phyloP scores from a whole-genome alignment of 30 jellyfish, hydroid and myxozoan genomes.

The Aurelia sp. region DNA sequence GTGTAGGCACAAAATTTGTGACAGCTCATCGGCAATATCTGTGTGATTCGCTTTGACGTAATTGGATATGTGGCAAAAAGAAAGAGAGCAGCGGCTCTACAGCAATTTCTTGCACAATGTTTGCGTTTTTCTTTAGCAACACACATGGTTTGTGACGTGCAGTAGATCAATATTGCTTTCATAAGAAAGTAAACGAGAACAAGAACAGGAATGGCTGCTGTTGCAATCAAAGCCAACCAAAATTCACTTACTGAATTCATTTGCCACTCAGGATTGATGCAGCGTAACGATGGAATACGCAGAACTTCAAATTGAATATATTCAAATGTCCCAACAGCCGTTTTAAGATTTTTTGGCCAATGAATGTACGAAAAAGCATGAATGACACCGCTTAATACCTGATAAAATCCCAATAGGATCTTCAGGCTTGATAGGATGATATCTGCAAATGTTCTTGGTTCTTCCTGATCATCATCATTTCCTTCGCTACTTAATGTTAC shows the following conservation, averaged over 20 bases:
- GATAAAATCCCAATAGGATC: slow-evolving; percentile 61
- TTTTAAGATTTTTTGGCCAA: slow-evolving; percentile 50
- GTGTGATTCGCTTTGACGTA: slow-evolving; percentile 41
- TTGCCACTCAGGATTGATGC: slow-evolving; percentile 46
- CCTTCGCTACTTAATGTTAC: background rate
- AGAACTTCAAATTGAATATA: slow-evolving; percentile 47
- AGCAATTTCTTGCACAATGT: background rate
- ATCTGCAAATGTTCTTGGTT: slow-evolving; percentile 54
- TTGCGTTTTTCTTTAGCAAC: background rate
- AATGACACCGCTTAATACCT: slow-evolving; percentile 14
- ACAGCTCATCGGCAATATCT: slow-evolving; percentile 47
- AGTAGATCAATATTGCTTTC: background rate
- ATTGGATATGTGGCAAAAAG: slow-evolving; percentile 60
- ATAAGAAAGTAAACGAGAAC: slow-evolving; percentile 14
- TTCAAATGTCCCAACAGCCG: background rate
- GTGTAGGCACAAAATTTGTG: slow-evolving; percentile 24
- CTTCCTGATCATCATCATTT: background rate
- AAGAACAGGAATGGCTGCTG: slow-evolving; percentile 41
- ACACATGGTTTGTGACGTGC: background rate
- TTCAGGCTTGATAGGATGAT: slow-evolving; percentile 49
- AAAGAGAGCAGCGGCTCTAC: slow-evolving; percentile 29
- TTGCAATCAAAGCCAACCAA: slow-evolving; percentile 33
- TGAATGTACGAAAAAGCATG: slow-evolving; percentile 26
- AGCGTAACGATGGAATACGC: slow-evolving; percentile 52
- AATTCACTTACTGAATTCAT: slow-evolving; percentile 34